These are phyloP conservation scores for Tinamus guttatus DNA, from an alignment of 2,113 vertebrate species.

Conservation along the genomic window DNA sequence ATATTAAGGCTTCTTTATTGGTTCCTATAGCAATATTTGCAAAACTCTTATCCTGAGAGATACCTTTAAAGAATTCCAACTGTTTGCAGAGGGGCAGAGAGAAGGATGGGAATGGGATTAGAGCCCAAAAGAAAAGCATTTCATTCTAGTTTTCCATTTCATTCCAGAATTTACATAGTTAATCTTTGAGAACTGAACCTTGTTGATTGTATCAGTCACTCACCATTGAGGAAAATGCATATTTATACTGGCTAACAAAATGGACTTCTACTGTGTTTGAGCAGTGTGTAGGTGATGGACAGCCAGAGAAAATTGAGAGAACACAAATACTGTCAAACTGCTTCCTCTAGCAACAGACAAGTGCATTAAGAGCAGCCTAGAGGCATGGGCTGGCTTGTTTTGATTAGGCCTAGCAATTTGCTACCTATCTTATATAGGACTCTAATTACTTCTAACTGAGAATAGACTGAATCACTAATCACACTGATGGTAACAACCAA, in stretches of 20 bases:
- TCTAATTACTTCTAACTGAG: neutral
- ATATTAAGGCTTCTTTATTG: neutral
- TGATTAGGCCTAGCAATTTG: neutral
- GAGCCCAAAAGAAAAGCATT: neutral
- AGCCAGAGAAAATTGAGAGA: neutral
- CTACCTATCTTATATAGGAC: neutral
- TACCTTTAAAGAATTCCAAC: neutral
- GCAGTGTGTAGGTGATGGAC: neutral
- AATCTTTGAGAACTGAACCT: neutral
- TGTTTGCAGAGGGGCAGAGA: neutral
- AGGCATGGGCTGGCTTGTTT: neutral
- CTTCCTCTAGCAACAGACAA: neutral
- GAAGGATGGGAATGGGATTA: neutral
- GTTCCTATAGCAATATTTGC: neutral
- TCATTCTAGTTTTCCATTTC: neutral
- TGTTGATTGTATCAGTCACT: neutral
- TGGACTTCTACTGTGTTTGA: neutral
- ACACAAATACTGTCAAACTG: neutral
- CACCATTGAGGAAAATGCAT: neutral
- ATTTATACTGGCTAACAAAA: neutral
- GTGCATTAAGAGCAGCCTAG: neutral
- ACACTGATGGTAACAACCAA: neutral
- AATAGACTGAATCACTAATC: neutral
- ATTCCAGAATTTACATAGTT: neutral
- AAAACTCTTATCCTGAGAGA: neutral